These are phyloP conservation scores for Nycticryphes semicollaris DNA, from an alignment of 2,113 vertebrate species.

Conservation along the genomic window DNA sequence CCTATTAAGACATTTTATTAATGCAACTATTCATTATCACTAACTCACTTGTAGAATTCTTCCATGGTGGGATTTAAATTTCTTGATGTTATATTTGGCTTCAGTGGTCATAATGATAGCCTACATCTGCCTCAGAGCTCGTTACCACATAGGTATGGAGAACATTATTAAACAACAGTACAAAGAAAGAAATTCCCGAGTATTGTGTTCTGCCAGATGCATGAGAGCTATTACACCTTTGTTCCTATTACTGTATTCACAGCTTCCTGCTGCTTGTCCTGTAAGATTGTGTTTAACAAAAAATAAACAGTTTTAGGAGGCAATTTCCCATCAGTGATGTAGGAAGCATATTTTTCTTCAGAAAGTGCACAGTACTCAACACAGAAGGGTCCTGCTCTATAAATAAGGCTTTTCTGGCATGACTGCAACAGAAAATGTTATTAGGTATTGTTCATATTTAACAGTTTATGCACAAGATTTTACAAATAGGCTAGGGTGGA, in stretches of 20 bases:
- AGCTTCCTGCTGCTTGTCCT: not conserved
- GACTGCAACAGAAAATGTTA: not conserved
- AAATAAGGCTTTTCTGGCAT: slow-evolving; percentile 10
- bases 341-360: slow-evolving; percentile 1
- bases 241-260: not conserved
- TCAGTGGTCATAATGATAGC: not conserved
- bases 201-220: not conserved
- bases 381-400: not conserved
- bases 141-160: not conserved
- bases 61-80: not conserved
- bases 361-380: not conserved
- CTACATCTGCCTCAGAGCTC: not conserved
- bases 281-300: not conserved
- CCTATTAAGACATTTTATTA: not conserved
- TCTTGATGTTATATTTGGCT: not conserved
- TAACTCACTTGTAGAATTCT: not conserved
- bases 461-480: not conserved
- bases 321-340: not conserved
- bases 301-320: not conserved
- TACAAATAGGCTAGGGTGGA: not conserved
- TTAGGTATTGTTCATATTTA: not conserved
- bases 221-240: not conserved
- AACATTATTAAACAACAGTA: not conserved
- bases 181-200: not conserved
- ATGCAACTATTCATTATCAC: not conserved